phyloP scores from a whole-genome alignment of 2,888 invertebrate genomes.

The Parnassius mnemosyne region DNA sequence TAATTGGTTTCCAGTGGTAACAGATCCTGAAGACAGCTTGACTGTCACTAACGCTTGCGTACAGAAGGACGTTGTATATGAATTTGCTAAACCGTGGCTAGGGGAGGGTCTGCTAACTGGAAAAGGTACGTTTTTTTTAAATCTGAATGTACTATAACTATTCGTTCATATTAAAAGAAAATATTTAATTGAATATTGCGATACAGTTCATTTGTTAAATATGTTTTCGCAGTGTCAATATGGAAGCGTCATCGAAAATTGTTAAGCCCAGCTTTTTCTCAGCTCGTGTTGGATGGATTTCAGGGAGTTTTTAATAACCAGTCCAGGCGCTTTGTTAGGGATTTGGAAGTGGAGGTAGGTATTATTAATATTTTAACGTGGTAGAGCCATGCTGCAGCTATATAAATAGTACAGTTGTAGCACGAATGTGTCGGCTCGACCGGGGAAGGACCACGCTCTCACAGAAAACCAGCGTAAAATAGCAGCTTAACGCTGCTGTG shows the following conservation, averaged over 20 bases:
- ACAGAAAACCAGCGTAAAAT: too few relatives aligned
- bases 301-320: slow-evolving; percentile 54
- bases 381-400: too few relatives aligned
- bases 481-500: too few relatives aligned
- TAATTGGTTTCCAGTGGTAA: slow-evolving; percentile 26
- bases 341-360: too few relatives aligned
- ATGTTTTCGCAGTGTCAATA: slow-evolving; percentile 41
- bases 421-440: too few relatives aligned
- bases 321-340: slow-evolving; percentile 42
- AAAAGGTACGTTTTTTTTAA: slow-evolving; percentile 20
- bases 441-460: too few relatives aligned
- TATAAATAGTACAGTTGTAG: too few relatives aligned
- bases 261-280: slow-evolving; percentile 54
- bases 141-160: background rate
- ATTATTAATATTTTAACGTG: too few relatives aligned
- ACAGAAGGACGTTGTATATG: slow-evolving; percentile 5
- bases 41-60: slow-evolving; percentile 26
- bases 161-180: background rate
- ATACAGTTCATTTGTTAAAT: background rate
- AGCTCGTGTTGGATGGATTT: slow-evolving; percentile 51
- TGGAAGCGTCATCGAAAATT: slow-evolving; percentile 59
- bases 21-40: slow-evolving; percentile 29
- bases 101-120: slow-evolving; percentile 30
- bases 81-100: slow-evolving; percentile 14
- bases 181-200: background rate